Conservation (phyloP, 64 coral and sea anemone species). For the Orbicella faveolata region DNA sequence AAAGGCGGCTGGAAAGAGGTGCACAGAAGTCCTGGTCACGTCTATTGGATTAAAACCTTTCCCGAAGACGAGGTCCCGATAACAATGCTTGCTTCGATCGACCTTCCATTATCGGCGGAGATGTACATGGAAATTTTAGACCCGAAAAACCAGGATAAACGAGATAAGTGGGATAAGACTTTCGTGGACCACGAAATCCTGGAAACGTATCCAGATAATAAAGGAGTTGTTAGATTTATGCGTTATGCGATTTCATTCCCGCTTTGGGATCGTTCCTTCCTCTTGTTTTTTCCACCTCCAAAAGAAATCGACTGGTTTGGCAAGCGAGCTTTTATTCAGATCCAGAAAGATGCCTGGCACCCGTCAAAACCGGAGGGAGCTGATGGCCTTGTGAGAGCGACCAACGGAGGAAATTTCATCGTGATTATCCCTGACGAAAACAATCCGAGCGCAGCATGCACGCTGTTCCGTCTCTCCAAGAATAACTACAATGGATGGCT, state of each 20-base stretch:
- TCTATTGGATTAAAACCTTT: constrained; percentile 23
- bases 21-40: constrained; percentile 12
- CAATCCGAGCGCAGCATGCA: constrained; percentile 9
- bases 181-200: constrained; percentile 21
- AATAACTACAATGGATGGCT: constrained; percentile 52
- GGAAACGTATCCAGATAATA: constrained; percentile 21
- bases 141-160: background rate
- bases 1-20: constrained; percentile 37
- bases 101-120: constrained; percentile 38
- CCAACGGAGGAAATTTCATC: constrained; percentile 49
- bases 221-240: background rate
- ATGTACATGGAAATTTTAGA: background rate
- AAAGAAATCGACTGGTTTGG: constrained; percentile 31
- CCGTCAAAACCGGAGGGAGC: constrained; percentile 26
- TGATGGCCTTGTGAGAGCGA: constrained; percentile 22
- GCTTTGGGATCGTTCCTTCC: constrained; percentile 23
- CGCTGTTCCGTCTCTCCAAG: constrained; percentile 33
- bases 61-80: constrained; percentile 32
- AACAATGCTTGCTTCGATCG: constrained; percentile 1
- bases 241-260: background rate
- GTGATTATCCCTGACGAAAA: constrained; percentile 4
- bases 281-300: constrained; percentile 7
- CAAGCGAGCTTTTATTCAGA: constrained; percentile 14
- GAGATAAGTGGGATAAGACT: constrained; percentile 27
- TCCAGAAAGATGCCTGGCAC: constrained; percentile 29